A percentile compares a stretch with the other conserved stretches of the same genome.
phyloP scores from a whole-genome alignment of 2,797 vertebrate genomes.

The Lycodopsis pacificus region DNA sequence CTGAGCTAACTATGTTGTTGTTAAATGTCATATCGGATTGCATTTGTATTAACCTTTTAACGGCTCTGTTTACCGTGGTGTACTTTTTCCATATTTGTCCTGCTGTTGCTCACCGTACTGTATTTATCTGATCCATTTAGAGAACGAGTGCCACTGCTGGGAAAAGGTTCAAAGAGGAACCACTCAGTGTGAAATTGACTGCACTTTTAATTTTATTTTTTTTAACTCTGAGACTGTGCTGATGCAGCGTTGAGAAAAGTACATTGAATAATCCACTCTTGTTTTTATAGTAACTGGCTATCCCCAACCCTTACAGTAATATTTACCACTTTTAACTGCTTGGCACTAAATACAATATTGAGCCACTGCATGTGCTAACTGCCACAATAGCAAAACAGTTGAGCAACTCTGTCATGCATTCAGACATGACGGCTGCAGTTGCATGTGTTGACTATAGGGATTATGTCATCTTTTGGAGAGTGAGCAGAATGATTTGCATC shows the following conservation, averaged over 20 bases:
- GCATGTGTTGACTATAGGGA: not conserved
- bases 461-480: constrained; percentile 14
- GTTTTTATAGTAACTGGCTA: constrained; percentile 44
- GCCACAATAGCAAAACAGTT: not conserved
- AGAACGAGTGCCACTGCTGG: not conserved
- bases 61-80: not conserved
- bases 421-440: constrained; percentile 1
- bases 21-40: not conserved
- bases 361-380: constrained; percentile 4
- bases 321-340: constrained; percentile 11
- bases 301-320: constrained; percentile 5
- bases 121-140: constrained; percentile 31
- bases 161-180: constrained; percentile 47
- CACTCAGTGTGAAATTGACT: constrained; percentile 43
- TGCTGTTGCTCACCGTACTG: not conserved
- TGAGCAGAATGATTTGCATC: not conserved
- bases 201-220: constrained; percentile 27
- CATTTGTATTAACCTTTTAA: constrained; percentile 12
- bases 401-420: not conserved
- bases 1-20: not conserved
- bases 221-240: constrained; percentile 29
- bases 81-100: not conserved
- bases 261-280: constrained; percentile 25
- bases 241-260: constrained; percentile 48
- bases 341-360: constrained; percentile 5